Conservation (phyloP, 2,888 invertebrate species). For the Apantesis nais region DNA sequence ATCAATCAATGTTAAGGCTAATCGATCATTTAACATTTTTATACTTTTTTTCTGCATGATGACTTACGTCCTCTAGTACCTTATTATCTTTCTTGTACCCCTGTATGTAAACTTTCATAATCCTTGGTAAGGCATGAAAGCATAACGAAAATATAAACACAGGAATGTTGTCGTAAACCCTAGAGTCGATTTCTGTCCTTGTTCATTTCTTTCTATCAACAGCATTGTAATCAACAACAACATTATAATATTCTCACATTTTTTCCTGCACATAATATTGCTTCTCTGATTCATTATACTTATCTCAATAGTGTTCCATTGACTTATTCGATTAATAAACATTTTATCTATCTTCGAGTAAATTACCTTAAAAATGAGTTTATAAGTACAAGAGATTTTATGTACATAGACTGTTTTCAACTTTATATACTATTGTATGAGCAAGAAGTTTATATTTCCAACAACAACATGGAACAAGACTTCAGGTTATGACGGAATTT, state of each 20-base stretch:
- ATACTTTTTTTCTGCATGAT: background rate
- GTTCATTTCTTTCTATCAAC: background rate
- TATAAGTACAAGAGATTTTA: background rate
- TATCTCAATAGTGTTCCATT: background rate
- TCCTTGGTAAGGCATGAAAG: no score
- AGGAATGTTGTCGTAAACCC: background rate
- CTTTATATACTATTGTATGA: background rate
- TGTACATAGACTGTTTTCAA: background rate
- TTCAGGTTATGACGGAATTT: conserved; percentile 4
- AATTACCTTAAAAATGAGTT: background rate
- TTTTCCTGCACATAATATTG: background rate
- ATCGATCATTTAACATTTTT: background rate
- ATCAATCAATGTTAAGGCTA: no score
- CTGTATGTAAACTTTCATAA: background rate
- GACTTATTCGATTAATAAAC: background rate
- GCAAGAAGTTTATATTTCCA: background rate
- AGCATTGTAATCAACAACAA: background rate
- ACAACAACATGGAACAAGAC: background rate
- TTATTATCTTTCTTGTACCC: background rate
- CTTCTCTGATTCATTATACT: background rate
- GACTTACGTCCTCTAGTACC: background rate
- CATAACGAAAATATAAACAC: background rate
- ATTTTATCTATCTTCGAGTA: background rate
- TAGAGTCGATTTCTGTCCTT: background rate
- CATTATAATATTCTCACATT: no score